phyloP scores from a whole-genome alignment of 2,797 vertebrate species.

The Avahi laniger region DNA sequence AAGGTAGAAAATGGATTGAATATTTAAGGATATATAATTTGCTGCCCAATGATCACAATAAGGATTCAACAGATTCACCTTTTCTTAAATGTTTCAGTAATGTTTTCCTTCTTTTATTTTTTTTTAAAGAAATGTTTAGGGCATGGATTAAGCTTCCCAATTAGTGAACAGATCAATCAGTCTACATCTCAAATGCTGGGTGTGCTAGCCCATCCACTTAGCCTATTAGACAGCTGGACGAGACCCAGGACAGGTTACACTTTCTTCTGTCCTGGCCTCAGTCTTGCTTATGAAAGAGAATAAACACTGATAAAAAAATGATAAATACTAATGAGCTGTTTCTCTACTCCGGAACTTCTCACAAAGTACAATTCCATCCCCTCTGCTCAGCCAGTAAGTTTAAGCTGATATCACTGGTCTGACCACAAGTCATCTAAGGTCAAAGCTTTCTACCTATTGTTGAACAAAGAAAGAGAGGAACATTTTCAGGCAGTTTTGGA shows the following conservation, averaged over 20 bases:
- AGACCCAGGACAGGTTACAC: not conserved
- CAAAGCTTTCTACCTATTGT: not conserved
- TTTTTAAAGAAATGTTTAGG: not conserved
- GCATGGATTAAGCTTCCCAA: not conserved
- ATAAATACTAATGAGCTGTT: not conserved
- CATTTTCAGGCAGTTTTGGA: not conserved
- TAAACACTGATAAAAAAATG: not conserved
- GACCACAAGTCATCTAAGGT: not conserved
- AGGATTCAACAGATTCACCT: constrained; percentile 34
- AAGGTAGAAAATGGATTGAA: constrained; percentile 14
- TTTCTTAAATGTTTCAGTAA: constrained; percentile 52
- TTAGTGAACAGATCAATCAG: not conserved
- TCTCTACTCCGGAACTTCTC: not conserved
- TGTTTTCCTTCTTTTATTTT: not conserved
- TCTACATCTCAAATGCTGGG: not conserved
- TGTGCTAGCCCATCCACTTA: not conserved
- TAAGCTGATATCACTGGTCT: not conserved
- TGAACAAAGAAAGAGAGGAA: not conserved
- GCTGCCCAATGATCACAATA: constrained; percentile 26
- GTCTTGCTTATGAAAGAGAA: not conserved
- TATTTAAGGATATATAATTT: constrained; percentile 5
- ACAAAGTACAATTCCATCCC: not conserved
- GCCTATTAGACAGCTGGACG: not conserved
- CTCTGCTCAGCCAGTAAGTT: not conserved
- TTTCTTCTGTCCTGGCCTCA: not conserved